Percentiles rank a stretch among this genome's conserved stretches.
phyloP scores from a whole-genome alignment of 2,797 vertebrate species.

The Pristis pectinata region DNA sequence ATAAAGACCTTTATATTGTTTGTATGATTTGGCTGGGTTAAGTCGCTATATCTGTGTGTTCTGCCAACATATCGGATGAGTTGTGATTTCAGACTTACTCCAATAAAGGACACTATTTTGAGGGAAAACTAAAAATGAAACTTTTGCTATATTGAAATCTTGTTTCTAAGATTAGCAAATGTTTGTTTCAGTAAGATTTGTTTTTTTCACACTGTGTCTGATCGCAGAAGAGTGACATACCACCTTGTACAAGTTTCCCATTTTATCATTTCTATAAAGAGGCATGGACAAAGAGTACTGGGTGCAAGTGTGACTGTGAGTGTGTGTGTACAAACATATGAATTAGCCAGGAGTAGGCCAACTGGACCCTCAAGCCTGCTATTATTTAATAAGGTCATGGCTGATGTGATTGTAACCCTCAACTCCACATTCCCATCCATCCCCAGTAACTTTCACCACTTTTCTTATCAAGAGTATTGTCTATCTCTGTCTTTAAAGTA shows the following conservation, averaged over 20 bases:
- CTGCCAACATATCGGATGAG: neutral
- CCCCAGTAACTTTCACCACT: too few relatives aligned
- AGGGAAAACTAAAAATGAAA: neutral
- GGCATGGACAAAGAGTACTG: neutral
- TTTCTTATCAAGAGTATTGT: too few relatives aligned
- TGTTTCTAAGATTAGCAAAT: neutral
- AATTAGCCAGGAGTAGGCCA: too few relatives aligned
- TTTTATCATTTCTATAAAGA: neutral
- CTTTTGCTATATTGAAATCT: neutral
- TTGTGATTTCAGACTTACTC: slow-evolving; percentile 10
- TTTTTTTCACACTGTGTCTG: neutral
- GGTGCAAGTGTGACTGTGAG: neutral
- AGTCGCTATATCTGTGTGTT: neutral
- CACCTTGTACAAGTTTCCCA: neutral
- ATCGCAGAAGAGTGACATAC: neutral
- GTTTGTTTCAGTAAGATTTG: slow-evolving; percentile 6
- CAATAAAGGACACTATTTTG: neutral
- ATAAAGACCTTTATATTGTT: neutral
- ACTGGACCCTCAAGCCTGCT: too few relatives aligned
- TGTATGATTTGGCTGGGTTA: neutral
- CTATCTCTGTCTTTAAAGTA: too few relatives aligned
- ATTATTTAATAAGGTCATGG: too few relatives aligned
- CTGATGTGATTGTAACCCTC: too few relatives aligned
- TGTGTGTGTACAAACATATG: too few relatives aligned
- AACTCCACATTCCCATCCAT: too few relatives aligned